Conservation (phyloP, 2,797 vertebrate species). For the Vipera ursinii region DNA sequence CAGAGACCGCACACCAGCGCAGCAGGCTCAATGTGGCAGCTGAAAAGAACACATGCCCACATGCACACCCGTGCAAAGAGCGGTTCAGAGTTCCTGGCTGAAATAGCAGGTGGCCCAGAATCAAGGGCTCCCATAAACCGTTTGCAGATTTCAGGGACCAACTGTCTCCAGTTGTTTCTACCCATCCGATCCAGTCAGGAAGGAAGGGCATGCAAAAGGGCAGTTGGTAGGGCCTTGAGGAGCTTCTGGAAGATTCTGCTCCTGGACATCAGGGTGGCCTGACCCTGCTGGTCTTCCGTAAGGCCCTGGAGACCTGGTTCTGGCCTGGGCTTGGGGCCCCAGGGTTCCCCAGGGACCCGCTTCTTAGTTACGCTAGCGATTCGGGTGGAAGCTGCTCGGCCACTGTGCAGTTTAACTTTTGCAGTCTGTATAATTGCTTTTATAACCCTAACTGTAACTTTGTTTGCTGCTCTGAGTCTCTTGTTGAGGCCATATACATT, state of each 20-base stretch:
- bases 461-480: neutral
- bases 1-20: constrained; percentile 87
- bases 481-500: neutral
- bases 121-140: neutral
- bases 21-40: constrained; percentile 70
- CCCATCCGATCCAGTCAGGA: neutral
- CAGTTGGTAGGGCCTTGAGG: neutral
- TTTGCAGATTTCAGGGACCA: neutral
- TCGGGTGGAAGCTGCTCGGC: neutral
- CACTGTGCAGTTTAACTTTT: neutral
- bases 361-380: neutral
- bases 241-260: neutral
- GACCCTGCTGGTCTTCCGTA: neutral
- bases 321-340: neutral
- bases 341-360: neutral
- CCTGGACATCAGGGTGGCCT: neutral
- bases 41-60: constrained; percentile 50
- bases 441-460: neutral
- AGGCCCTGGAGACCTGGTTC: neutral
- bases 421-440: neutral
- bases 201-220: neutral
- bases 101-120: neutral
- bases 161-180: neutral
- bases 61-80: neutral
- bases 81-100: too few species aligned